phyloP scores from a whole-genome alignment of 2,113 vertebrate species.

The Nematolebias whitei region DNA sequence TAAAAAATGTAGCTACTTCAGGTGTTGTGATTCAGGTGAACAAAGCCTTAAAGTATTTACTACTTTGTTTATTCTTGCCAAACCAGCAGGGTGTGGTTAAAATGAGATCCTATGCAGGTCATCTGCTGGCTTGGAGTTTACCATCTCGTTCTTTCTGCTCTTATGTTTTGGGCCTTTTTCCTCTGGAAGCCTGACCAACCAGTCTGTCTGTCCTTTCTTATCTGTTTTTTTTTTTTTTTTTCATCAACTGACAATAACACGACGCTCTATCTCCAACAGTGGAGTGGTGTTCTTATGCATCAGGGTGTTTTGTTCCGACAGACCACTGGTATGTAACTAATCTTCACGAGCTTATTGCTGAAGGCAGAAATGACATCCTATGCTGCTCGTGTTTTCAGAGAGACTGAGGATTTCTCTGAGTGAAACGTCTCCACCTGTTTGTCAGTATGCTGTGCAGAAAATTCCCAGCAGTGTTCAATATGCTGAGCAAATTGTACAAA shows the following conservation, averaged over 20 bases:
- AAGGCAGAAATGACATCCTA: neutral
- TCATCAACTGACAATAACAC: neutral
- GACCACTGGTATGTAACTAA: neutral
- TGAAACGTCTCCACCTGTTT: neutral
- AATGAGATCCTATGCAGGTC: neutral
- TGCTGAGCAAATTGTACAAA: no score
- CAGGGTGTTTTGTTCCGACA: neutral
- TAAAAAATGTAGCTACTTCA: neutral
- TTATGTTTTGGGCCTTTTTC: neutral
- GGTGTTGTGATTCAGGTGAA: neutral
- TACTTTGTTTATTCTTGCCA: neutral
- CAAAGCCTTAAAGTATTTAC: neutral
- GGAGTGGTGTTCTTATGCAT: neutral
- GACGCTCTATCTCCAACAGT: neutral
- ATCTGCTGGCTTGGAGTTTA: no score
- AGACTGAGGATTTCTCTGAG: neutral
- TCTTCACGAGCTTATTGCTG: neutral
- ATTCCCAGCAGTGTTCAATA: no score
- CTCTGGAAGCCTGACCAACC: neutral
- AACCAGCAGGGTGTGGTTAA: neutral
- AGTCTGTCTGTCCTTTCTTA: neutral
- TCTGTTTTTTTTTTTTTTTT: no score
- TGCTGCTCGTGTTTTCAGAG: neutral
- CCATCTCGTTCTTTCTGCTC: neutral
- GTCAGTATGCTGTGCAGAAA: no score